phyloP scores from a whole-genome alignment of 92 coral and sea anemone genomes.

The Epizoanthus ramosus region DNA sequence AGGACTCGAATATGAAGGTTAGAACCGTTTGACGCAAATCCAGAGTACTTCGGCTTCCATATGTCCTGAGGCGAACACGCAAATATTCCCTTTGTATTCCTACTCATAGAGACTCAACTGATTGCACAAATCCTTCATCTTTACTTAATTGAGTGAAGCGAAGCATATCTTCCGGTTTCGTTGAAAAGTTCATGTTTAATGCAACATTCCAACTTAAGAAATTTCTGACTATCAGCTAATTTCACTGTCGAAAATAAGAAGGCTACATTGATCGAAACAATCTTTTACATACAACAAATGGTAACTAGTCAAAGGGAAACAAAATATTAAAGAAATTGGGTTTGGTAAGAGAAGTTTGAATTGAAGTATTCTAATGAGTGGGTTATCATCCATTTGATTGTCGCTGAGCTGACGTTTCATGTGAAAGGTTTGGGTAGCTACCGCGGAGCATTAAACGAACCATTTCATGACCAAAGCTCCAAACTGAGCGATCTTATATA shows the following conservation, averaged over 20 bases:
- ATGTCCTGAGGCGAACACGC: slow-evolving; percentile 37
- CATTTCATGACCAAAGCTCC: not conserved
- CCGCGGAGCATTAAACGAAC: not conserved
- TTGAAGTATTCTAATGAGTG: slow-evolving; percentile 7
- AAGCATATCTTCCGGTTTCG: slow-evolving; percentile 39
- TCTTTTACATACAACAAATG: not conserved
- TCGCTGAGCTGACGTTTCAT: not conserved
- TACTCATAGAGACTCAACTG: slow-evolving; percentile 37
- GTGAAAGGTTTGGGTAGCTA: not conserved
- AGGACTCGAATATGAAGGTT: slow-evolving; percentile 28
- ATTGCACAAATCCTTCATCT: slow-evolving; percentile 42
- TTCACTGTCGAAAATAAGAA: not conserved
- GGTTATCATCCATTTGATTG: slow-evolving; percentile 20
- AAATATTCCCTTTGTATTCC: slow-evolving; percentile 28
- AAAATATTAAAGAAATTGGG: not conserved
- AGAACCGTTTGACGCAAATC: slow-evolving; percentile 26
- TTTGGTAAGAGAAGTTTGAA: slow-evolving; percentile 5
- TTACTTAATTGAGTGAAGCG: slow-evolving; percentile 48
- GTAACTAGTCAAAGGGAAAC: not conserved
- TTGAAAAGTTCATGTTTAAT: slow-evolving; percentile 18
- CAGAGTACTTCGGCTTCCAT: slow-evolving; percentile 17
- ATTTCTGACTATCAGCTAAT: not conserved
- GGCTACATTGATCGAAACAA: not conserved
- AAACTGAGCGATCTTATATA: not conserved
- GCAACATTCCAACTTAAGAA: slow-evolving; percentile 13